Evolutionary conservation across 1,140 invertebrate genomes (phyloP).

Genomic region (Trichonephila clavipes): DNA sequence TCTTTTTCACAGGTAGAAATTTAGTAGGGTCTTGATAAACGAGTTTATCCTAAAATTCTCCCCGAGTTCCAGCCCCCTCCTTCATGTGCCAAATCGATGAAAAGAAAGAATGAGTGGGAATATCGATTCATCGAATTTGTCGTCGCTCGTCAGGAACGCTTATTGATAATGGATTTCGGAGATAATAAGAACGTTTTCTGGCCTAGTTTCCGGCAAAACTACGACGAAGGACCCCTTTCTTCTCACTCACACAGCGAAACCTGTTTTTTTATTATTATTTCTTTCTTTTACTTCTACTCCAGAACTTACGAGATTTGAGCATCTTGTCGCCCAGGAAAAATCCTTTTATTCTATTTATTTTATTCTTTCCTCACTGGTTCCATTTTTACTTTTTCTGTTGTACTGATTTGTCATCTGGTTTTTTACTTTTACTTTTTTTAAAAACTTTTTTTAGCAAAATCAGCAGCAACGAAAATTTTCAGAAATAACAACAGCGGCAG

Average conservation of each 20-base stretch:
- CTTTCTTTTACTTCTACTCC: not conserved
- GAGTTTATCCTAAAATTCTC: constrained; percentile 55
- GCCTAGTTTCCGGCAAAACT: constrained; percentile 47
- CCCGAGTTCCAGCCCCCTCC: not conserved
- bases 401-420: constrained; percentile 1
- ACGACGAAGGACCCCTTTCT: not conserved
- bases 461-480: not conserved
- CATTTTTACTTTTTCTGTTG: not conserved
- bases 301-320: constrained; percentile 32
- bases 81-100: constrained; percentile 53
- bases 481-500: not conserved
- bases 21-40: constrained; percentile 60
- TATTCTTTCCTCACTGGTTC: too few relatives aligned
- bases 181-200: constrained; percentile 75
- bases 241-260: not conserved
- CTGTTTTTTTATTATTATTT: not conserved
- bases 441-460: not conserved
- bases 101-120: constrained; percentile 49
- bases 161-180: constrained; percentile 74
- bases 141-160: constrained; percentile 51
- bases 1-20: constrained; percentile 59
- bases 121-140: constrained; percentile 58
- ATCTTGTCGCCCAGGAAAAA: constrained; percentile 38
- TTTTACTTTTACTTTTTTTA: not conserved
- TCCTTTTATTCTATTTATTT: constrained; percentile 10